phyloP scores from a whole-genome alignment of 2,797 vertebrate genomes.

The Sarcoramphus papa region DNA sequence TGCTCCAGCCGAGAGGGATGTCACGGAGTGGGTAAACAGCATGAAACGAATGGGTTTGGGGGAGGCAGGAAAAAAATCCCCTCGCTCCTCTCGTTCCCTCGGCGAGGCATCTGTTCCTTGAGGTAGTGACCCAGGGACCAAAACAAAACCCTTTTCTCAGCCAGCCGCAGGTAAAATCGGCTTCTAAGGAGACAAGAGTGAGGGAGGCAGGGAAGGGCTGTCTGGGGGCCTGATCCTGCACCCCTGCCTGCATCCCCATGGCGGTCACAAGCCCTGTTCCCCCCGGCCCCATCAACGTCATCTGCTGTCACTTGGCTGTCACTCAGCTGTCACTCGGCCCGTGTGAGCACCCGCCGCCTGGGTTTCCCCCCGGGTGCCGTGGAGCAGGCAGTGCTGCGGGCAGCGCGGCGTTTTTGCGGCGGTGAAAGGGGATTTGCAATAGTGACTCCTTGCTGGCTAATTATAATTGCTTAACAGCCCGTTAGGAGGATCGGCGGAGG shows the following conservation, averaged over 20 bases:
- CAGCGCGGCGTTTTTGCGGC: neutral
- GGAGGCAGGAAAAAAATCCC: neutral
- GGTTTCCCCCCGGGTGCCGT: accelerated
- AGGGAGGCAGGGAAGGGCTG: neutral
- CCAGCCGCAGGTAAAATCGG: accelerated
- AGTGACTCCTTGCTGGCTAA: neutral
- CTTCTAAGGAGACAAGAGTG: neutral
- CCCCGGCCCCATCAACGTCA: accelerated
- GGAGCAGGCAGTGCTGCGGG: neutral
- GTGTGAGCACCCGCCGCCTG: neutral
- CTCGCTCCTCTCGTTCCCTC: accelerated
- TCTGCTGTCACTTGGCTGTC: neutral
- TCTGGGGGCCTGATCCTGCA: neutral
- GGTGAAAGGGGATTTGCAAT: neutral
- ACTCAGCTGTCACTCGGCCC: neutral
- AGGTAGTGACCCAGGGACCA: neutral
- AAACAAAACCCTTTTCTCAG: neutral
- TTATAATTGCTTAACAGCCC: neutral
- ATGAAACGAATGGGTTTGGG: neutral
- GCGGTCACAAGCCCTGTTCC: accelerated
- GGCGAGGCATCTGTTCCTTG: neutral
- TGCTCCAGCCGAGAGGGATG: neutral
- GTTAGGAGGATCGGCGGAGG: neutral
- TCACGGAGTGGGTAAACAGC: neutral
- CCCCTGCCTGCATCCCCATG: neutral